Evolutionary conservation across 2,113 vertebrate genomes (phyloP), one percentile per base, ranked within the genome.

Genomic region (Anguilla japonica): DNA sequence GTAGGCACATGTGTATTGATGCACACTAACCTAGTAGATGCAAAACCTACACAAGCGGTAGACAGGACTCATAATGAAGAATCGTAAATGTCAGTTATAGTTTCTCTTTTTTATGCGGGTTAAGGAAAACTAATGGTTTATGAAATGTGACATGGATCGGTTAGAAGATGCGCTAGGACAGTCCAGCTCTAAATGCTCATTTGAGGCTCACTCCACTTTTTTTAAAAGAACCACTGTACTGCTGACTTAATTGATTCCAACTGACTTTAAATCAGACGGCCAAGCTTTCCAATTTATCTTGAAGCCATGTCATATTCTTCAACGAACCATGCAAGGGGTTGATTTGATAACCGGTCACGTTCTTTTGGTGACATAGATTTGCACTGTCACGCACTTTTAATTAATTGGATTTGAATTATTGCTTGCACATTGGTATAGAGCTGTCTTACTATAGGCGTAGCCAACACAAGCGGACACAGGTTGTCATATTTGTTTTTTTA

Each of bases 231-330:
- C 82, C 82, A 60, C 29, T 39, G 82, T 60, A 20, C 53, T 40
- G 53, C 29, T 75, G 26, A 75, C n/a, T 39, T 63, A 83, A 83
- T 60, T 83, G 82, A 41, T 83, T 60, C 53, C 53, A 60, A 46
- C 82, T 83, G 82, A 83, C 82, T 83, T 83, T 63, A 83, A 83
- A 83, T 83, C 5, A 60, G 56, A 53, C 46, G 56, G 41, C n/a
- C 11, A 34, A 3, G 81, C 20, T 29, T 83, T 83, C 41, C 46
- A 53, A 83, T 83, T 46, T 53, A n/a, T 56, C 46, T 50, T 15
- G n/a, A 16, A 53, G 11, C 26, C 81, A 83, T 14, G 41, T 34
- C 41, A 40, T 26, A 81, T 41, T 75, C 67, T 75, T 34, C n/a
- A 26, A 75, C 22, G 34, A 34, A 34, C 79, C 40, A 41, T 20